Evolutionary conservation across 2,797 vertebrate genomes (phyloP).

Genomic region (Tympanoctomys barrerae): DNA sequence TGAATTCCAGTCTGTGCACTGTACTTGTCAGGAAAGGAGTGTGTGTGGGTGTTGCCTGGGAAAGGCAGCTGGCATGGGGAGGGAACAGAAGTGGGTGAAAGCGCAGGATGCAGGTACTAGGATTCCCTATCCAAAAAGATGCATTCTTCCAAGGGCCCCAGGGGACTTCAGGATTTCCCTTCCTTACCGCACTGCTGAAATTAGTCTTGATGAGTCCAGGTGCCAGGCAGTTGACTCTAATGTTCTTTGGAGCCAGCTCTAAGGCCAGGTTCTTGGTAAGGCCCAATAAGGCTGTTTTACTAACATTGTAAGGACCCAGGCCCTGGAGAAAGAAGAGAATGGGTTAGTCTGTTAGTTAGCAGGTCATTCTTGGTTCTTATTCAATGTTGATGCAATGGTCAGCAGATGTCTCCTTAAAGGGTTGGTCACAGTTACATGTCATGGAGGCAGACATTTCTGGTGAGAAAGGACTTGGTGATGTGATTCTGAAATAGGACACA

Average conservation of each 20-base stretch:
- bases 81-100: neutral
- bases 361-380: constrained; percentile 51
- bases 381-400: neutral
- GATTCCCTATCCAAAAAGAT: neutral
- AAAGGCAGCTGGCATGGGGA: neutral
- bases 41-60: neutral
- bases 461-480: constrained; percentile 11
- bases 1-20: constrained; percentile 4
- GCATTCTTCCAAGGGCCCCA: neutral
- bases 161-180: neutral
- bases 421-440: neutral
- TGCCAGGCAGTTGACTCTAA: constrained; percentile 94
- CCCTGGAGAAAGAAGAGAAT: constrained; percentile 83
- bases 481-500: constrained; percentile 18
- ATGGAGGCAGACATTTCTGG: neutral
- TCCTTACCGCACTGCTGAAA: constrained; percentile 92
- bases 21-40: neutral
- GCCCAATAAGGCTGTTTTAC: constrained; percentile 94
- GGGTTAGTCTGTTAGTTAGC: neutral
- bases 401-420: neutral
- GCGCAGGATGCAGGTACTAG: neutral
- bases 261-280: constrained; percentile 91
- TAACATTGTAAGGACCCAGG: constrained; percentile 93
- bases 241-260: constrained; percentile 90
- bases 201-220: constrained; percentile 94